Conservation (phyloP, 2,888 invertebrate species). For the Automeris io region DNA sequence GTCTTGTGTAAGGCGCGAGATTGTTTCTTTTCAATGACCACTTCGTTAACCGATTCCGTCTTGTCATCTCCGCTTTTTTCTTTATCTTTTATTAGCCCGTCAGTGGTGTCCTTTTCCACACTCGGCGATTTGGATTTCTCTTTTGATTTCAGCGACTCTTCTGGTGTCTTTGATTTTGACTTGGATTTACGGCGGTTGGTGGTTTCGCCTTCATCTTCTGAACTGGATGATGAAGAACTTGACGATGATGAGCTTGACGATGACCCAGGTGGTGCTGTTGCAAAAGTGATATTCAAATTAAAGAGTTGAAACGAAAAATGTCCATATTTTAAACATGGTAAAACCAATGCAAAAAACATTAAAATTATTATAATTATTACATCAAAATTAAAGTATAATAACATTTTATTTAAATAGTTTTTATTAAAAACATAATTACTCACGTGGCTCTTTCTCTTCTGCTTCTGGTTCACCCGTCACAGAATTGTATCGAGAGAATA, state of each 20-base stretch:
- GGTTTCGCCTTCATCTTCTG: constrained; percentile 66
- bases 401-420: no score
- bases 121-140: constrained; percentile 52
- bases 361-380: not conserved
- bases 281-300: constrained; percentile 6
- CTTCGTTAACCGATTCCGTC: constrained; percentile 70
- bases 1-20: constrained; percentile 93
- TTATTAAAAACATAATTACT: constrained; percentile 20
- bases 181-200: constrained; percentile 51
- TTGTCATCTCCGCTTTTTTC: constrained; percentile 62
- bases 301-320: no score
- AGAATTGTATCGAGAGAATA: constrained; percentile 67
- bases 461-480: constrained; percentile 46
- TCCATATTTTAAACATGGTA: no score
- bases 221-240: constrained; percentile 70
- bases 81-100: constrained; percentile 39
- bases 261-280: constrained; percentile 64
- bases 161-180: constrained; percentile 61
- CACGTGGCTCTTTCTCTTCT: constrained; percentile 61
- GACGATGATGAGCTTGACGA: constrained; percentile 72
- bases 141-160: constrained; percentile 51
- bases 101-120: constrained; percentile 37
- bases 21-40: constrained; percentile 59
- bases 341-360: not conserved
- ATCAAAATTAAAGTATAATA: no score